Base-by-base conservation (phyloP, 2,888 invertebrate species). In the Phymatocera aterrima region DNA sequence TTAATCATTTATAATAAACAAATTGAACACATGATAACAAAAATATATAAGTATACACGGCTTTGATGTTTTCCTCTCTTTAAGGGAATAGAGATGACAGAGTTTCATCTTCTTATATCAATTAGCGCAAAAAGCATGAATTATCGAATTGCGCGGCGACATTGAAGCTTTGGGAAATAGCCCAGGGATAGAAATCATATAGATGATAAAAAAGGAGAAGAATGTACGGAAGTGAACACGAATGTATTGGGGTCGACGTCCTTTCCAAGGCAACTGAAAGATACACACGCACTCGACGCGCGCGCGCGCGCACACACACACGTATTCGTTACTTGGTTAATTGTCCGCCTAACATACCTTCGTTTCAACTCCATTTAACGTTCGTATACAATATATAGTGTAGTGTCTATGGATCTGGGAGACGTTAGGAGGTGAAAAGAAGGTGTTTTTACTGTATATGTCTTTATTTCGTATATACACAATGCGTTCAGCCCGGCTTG, bases 101-200 rank as follows among this genome's bases (percentile, higher is more conserved):
- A 12, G 57, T 57, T 57, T 57, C 28, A 28, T 28, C 57, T 57
- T 15, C 57, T 57, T 15, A 57, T 57, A 28, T 57, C 57, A 64
- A 64, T 64, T 64, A 64, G 61, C n/a, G 61, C 12, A 10, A 64
- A 37, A 64, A 18, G 6, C 18, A 24, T 8, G 34, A n/a, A n/a
- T n/a, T 34, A 34, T 64, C 18, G 31, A 37, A 37, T 64, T 6
- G 18, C 61, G n/a, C 37, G 37, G 4, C 37, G n/a, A 37, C 61
- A 24, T n/a, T 5, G 37, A 64, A 57, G 57, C 57, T 57, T 10
- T 15, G 57, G 57, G 8, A 57, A 64, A 64, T 21, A 31, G n/a
- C 24, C 31, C 6, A 12, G 31, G n/a, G 37, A 37, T 8, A 37
- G 31, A n/a, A n/a, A 21, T 1, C 1, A 57, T 12, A 57, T 1